These are phyloP conservation scores for Rhincodon typus DNA, from an alignment of 2,797 vertebrate genomes.

Conservation along the genomic window DNA sequence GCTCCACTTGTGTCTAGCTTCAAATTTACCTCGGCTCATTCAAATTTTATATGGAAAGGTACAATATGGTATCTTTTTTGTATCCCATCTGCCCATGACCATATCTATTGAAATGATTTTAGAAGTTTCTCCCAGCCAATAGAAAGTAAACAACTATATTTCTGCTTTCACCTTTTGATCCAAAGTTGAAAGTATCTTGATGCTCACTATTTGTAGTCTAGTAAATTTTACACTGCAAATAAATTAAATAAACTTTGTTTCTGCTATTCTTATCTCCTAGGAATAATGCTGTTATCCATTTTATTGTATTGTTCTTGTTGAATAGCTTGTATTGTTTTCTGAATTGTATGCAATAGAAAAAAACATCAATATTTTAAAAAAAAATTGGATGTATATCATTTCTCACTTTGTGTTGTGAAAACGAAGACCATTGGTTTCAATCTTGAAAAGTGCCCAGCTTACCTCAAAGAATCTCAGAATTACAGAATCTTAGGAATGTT, in stretches of 20 bases:
- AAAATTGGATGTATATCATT: background rate
- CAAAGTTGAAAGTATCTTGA: background rate
- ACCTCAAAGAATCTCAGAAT: no score
- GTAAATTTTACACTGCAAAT: background rate
- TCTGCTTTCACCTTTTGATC: no score
- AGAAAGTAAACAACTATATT: background rate
- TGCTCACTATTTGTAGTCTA: background rate
- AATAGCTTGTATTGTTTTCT: background rate
- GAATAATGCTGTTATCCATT: background rate
- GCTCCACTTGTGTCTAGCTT: background rate
- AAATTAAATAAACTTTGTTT: background rate
- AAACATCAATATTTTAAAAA: no score
- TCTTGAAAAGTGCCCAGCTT: no score
- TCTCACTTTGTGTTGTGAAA: no score
- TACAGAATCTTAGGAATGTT: no score
- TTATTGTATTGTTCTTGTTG: background rate
- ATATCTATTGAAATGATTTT: background rate
- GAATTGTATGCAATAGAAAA: background rate
- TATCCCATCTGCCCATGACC: background rate
- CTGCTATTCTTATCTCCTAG: background rate
- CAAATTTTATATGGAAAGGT: background rate
- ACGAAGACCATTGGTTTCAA: no score
- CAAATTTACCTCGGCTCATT: background rate
- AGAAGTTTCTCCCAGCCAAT: background rate
- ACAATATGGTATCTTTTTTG: background rate